phyloP scores from a whole-genome alignment of 2,797 vertebrate genomes.

The Megalops cyprinoides region DNA sequence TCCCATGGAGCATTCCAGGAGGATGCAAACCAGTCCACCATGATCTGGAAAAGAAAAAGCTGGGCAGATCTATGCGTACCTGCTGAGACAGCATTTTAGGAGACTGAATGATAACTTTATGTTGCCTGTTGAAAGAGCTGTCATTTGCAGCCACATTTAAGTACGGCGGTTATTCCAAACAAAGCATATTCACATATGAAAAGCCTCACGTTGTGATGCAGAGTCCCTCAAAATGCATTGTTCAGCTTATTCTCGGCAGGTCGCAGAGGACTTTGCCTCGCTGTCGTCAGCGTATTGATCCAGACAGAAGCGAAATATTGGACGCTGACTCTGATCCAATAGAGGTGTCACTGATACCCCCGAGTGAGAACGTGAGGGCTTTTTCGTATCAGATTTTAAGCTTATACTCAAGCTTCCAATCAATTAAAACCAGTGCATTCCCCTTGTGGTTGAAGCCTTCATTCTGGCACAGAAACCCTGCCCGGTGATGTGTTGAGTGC shows the following conservation, averaged over 20 bases:
- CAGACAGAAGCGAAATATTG: constrained; percentile 10
- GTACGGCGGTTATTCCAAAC: no score
- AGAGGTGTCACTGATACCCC: constrained; percentile 3
- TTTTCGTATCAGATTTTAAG: background rate
- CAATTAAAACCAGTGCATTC: background rate
- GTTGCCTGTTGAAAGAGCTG: no score
- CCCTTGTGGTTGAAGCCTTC: background rate
- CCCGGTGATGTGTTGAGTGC: background rate
- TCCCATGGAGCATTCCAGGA: background rate
- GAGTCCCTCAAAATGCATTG: background rate
- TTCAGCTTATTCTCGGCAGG: background rate
- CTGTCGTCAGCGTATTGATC: background rate
- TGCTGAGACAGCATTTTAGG: no score
- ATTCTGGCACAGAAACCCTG: background rate
- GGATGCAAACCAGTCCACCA: background rate
- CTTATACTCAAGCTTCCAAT: background rate
- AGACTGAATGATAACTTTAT: no score
- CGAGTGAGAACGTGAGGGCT: background rate
- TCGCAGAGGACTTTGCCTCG: background rate
- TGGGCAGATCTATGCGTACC: background rate
- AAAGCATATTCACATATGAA: no score
- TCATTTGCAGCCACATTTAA: no score
- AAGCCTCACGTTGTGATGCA: background rate
- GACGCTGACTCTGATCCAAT: constrained; percentile 14
- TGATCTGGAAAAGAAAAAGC: background rate